Evolutionary conservation across 2,113 vertebrate genomes (phyloP).

Genomic region (Phrynocephalus versicolor): DNA sequence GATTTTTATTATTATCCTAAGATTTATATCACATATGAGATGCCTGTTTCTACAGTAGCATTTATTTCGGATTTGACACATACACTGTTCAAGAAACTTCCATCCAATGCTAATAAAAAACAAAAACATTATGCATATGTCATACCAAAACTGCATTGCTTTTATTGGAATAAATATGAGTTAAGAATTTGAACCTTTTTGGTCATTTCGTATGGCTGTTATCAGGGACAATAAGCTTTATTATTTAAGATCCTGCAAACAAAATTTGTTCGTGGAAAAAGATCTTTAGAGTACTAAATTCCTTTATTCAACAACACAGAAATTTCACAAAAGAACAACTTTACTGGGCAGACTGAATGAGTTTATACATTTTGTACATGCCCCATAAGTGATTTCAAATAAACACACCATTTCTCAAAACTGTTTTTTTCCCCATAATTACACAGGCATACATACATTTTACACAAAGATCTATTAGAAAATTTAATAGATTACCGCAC

Average conservation of each 20-base stretch:
- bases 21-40: slow-evolving; percentile 19
- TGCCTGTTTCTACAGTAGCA: neutral
- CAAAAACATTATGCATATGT: slow-evolving; percentile 45
- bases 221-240: slow-evolving; percentile 50
- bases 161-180: slow-evolving; percentile 42
- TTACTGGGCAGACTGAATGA: slow-evolving; percentile 83
- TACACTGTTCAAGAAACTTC: slow-evolving; percentile 45
- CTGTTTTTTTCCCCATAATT: slow-evolving; percentile 79
- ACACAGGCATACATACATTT: slow-evolving; percentile 88
- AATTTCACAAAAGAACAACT: slow-evolving; percentile 87
- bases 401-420: slow-evolving; percentile 88
- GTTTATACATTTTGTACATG: slow-evolving; percentile 88
- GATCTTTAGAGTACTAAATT: slow-evolving; percentile 85
- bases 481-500: slow-evolving; percentile 85
- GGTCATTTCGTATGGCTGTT: slow-evolving; percentile 48
- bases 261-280: slow-evolving; percentile 77
- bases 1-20: slow-evolving; percentile 35
- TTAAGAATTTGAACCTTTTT: slow-evolving; percentile 45
- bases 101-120: slow-evolving; percentile 39
- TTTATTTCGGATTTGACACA: slow-evolving; percentile 29
- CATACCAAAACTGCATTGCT: slow-evolving; percentile 45
- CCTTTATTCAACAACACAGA: slow-evolving; percentile 89
- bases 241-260: slow-evolving; percentile 72
- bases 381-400: slow-evolving; percentile 84
- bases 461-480: slow-evolving; percentile 88